phyloP scores from a whole-genome alignment of 2,888 invertebrate genomes.

The Enchytraeus crypticus region DNA sequence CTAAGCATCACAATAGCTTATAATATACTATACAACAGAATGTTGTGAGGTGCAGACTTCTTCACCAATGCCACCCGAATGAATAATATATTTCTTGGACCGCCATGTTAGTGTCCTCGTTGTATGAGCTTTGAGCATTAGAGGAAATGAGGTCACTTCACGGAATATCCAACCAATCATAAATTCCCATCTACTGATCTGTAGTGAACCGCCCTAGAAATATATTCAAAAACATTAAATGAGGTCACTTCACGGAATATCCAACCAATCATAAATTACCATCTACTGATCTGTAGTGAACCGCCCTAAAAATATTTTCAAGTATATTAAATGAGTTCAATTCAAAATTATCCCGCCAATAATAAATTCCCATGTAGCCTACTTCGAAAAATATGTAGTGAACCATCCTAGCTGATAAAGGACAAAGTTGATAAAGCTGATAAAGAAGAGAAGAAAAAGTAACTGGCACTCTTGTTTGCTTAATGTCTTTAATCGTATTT shows the following conservation, averaged over 20 bases:
- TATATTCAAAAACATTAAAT: no score
- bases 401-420: constrained; percentile 83
- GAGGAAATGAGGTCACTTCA: constrained; percentile 78
- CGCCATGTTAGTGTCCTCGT: constrained; percentile 88
- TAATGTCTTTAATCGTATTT: no score
- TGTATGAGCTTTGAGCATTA: constrained; percentile 76
- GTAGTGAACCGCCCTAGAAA: constrained; percentile 76
- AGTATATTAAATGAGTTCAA: constrained; percentile 75
- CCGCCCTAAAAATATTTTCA: constrained; percentile 78
- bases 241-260: constrained; percentile 82
- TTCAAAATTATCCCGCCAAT: constrained; percentile 90
- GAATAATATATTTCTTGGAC: constrained; percentile 56
- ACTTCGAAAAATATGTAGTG: constrained; percentile 83
- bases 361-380: constrained; percentile 88
- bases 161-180: constrained; percentile 88
- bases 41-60: constrained; percentile 5
- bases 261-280: constrained; percentile 90
- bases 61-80: constrained; percentile 11
- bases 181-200: constrained; percentile 89
- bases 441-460: no score
- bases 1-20: no score
- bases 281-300: constrained; percentile 83
- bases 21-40: no score
- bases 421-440: no score
- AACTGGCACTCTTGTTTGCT: no score